Evolutionary conservation across 2,888 invertebrate genomes (phyloP).

Genomic region (Dasypogon diadema): DNA sequence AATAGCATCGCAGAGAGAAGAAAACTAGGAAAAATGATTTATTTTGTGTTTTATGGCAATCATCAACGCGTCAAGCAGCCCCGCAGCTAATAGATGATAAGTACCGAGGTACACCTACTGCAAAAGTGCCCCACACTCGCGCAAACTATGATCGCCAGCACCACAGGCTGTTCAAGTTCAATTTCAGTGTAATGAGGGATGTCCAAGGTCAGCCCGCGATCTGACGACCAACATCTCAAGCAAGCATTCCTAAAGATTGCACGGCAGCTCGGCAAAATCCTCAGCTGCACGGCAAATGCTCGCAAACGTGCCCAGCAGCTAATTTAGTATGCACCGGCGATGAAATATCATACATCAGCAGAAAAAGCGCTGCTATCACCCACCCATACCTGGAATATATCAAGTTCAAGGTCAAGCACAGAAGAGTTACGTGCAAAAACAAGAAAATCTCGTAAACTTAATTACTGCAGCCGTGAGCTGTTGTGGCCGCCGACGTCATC

Average conservation of each 20-base stretch:
- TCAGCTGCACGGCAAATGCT: not conserved
- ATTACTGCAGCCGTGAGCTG: constrained; percentile 32
- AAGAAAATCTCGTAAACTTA: constrained; percentile 40
- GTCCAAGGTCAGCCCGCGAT: constrained; percentile 26
- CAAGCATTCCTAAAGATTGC: constrained; percentile 13
- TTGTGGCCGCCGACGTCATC: not conserved
- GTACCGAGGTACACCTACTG: constrained; percentile 21
- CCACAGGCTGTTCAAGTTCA: constrained; percentile 24
- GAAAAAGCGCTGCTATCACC: constrained; percentile 43
- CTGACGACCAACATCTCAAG: constrained; percentile 18
- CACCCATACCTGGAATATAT: constrained; percentile 57
- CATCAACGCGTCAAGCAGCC: not conserved
- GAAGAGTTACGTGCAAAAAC: constrained; percentile 55
- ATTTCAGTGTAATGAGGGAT: constrained; percentile 31
- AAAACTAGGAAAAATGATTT: not conserved
- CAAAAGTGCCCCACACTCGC: not conserved
- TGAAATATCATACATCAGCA: constrained; percentile 45
- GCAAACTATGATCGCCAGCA: constrained; percentile 4
- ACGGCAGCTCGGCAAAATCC: not conserved
- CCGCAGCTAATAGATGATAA: not conserved
- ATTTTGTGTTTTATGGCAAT: not conserved
- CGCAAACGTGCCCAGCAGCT: constrained; percentile 15
- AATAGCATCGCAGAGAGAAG: no score
- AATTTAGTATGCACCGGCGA: constrained; percentile 15
- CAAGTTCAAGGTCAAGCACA: constrained; percentile 63